Conservation (phyloP, 2,888 invertebrate species). For the Ichneumoninae sp. region DNA sequence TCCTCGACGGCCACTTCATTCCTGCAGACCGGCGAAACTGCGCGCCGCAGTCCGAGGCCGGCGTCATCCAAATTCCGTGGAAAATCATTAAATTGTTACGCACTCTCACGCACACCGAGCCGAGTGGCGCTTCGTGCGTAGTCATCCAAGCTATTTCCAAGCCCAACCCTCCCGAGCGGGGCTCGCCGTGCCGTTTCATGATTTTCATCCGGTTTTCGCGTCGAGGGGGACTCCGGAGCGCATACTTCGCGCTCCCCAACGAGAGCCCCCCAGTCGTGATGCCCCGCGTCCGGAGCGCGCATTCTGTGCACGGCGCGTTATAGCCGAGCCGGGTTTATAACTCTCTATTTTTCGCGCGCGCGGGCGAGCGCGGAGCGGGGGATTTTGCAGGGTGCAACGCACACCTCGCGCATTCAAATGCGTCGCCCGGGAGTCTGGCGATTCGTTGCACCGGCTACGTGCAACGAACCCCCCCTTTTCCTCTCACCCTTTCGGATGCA, state of each 20-base stretch:
- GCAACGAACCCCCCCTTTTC: background rate
- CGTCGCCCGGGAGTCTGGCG: constrained; percentile 35
- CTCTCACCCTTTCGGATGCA: background rate
- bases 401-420: constrained; percentile 6
- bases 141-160: constrained; percentile 48
- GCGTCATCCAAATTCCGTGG: constrained; percentile 83
- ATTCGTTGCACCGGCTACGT: background rate
- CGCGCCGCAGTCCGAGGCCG: constrained; percentile 54
- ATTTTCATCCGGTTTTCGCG: constrained; percentile 59
- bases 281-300: constrained; percentile 31
- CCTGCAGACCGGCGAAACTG: constrained; percentile 46
- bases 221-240: constrained; percentile 50
- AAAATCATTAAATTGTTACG: constrained; percentile 83
- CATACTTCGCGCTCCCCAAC: constrained; percentile 33
- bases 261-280: background rate
- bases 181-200: constrained; percentile 53
- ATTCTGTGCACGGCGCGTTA: constrained; percentile 25
- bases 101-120: constrained; percentile 76
- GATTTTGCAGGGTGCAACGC: constrained; percentile 14
- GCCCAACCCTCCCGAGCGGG: background rate
- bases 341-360: constrained; percentile 50
- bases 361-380: background rate
- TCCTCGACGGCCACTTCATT: constrained; percentile 48
- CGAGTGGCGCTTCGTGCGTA: constrained; percentile 47
- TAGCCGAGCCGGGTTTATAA: constrained; percentile 54